Conservation (phyloP, 2,888 invertebrate genomes). For the Hypomecis punctinalis region DNA sequence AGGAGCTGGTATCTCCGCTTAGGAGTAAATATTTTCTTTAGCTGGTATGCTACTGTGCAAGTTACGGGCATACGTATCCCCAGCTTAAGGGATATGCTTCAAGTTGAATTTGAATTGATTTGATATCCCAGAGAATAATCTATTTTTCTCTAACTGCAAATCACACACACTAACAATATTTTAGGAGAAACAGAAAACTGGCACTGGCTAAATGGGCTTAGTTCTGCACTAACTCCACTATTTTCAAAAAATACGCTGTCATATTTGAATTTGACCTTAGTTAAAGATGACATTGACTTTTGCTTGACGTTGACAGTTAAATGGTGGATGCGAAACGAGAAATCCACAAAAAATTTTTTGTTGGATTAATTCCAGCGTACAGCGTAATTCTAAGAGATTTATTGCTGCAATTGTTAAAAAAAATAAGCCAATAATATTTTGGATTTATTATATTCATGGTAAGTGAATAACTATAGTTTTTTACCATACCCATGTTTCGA, state of each 20-base stretch:
- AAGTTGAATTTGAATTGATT: too few species aligned
- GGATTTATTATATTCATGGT: conserved; percentile 15
- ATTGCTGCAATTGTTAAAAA: not conserved
- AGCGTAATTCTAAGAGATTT: conserved; percentile 16
- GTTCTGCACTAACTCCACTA: too few species aligned
- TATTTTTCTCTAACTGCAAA: too few species aligned
- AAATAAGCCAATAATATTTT: not conserved
- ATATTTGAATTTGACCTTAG: not conserved
- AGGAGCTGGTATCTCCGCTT: too few species aligned
- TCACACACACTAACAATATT: not conserved
- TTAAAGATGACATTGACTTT: not conserved
- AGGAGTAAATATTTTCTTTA: too few species aligned
- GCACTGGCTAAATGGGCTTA: too few species aligned
- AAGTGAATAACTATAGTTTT: not conserved
- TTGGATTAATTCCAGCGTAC: conserved; percentile 8
- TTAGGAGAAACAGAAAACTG: too few species aligned
- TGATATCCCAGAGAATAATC: too few species aligned
- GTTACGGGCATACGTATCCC: too few species aligned
- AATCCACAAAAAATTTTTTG: conserved; percentile 5
- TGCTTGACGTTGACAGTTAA: not conserved
- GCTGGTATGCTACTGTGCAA: too few species aligned
- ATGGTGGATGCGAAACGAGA: not conserved
- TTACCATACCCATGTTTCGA: conserved; percentile 3
- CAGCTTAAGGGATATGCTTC: too few species aligned
- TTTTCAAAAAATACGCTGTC: too few species aligned